Conservation (phyloP, 2,888 invertebrate genomes). For the Troides helena region DNA sequence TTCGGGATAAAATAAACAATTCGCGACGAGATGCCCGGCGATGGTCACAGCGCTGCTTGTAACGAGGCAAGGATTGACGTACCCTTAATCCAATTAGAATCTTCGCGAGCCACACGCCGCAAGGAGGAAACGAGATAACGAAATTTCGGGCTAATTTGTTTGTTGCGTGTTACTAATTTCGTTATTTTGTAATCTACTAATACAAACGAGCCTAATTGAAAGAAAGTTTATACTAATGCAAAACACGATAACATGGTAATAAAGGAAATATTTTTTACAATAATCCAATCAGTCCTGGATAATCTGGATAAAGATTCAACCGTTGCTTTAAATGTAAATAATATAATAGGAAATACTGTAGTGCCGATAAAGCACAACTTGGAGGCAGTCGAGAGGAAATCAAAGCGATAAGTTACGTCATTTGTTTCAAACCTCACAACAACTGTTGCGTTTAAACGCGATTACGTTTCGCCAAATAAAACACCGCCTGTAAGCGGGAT, state of each 20-base stretch:
- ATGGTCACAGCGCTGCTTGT: constrained; percentile 43
- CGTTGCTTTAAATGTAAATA: too few species aligned
- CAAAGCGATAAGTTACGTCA: constrained; percentile 12
- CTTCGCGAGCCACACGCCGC: constrained; percentile 8
- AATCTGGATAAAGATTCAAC: too few species aligned
- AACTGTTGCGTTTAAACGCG: constrained; percentile 17
- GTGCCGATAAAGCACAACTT: too few species aligned
- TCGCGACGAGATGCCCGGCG: constrained; percentile 47
- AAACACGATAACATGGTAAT: too few species aligned
- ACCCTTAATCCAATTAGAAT: constrained; percentile 24
- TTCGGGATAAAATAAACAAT: constrained; percentile 58
- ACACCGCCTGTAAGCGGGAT: constrained; percentile 9
- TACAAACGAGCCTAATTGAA: background rate
- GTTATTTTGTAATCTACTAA: constrained; percentile 7
- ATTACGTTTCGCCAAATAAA: constrained; percentile 26
- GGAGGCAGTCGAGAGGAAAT: constrained; percentile 4
- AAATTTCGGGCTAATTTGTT: constrained; percentile 15
- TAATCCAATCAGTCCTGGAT: too few species aligned
- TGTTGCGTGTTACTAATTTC: constrained; percentile 2
- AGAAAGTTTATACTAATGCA: too few species aligned
- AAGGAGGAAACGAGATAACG: constrained; percentile 8
- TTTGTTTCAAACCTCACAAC: constrained; percentile 3
- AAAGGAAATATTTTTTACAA: too few species aligned
- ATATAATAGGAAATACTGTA: too few species aligned
- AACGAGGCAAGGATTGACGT: constrained; percentile 27